Evolutionary conservation across 2,888 invertebrate genomes (phyloP), one percentile per base, ranked within the genome.

Genomic region (Tiphia femorata): DNA sequence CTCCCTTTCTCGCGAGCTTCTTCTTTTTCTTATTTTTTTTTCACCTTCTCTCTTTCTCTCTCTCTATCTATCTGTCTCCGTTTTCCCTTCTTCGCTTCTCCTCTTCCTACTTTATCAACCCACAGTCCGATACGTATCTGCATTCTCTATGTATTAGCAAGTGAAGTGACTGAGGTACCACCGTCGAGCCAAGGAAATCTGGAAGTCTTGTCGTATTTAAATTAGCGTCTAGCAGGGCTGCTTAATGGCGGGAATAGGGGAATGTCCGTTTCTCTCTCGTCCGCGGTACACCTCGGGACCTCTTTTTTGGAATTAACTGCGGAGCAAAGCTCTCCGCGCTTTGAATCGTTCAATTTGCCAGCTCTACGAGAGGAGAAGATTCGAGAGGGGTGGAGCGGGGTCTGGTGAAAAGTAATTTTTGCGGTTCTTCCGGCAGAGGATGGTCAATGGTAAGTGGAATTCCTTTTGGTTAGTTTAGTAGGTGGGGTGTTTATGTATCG

Each of bases 121-220:
- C 52, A 16, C 40, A 43, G 49, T 58, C 57, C 53, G 55, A 58
- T 62, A 48, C 50, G 49, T 54, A 62, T 58, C 63, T 62, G 49
- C 61, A 54, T 63, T 63, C 53, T 44, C 62, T 61, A 61, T 57
- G 61, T 63, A 61, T 57, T 61, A 58, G 58, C 21, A 48, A 50
- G 58, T 62, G 58, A 62, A 63, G 58, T 56, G 55, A 46, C 52
- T 51, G 49, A 16, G 20, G 41, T 40, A 37, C 30, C 42, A 20
- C 27, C 40, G 43, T 51, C 16, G 25, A 30, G 41, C 27, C 30
- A 42, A 62, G 57, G 41, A 58, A 55, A 62, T 64, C 61, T 52
- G 44, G 44, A 30, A 58, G 54, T 48, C 62, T 46, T 51, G 58
- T 58, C 54, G 51, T 58, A 62, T 62, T 62, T 64, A 62, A 64